Evolutionary conservation across 2,888 invertebrate genomes (phyloP).

Genomic region (Aleiodes alternator): DNA sequence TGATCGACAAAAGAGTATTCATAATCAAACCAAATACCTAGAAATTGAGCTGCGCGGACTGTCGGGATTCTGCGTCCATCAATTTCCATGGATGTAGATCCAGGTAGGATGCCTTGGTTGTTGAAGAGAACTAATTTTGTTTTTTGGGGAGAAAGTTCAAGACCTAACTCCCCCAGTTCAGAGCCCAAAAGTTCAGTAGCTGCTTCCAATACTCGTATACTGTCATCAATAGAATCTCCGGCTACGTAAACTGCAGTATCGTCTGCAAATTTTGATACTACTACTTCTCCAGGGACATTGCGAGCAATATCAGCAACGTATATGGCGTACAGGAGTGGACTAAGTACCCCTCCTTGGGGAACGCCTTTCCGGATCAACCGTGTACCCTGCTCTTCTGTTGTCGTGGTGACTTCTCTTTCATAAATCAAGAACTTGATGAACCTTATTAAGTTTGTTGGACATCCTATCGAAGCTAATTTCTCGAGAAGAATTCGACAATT

Average conservation of each 20-base stretch:
- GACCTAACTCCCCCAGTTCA: constrained; percentile 15
- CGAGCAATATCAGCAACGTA: constrained; percentile 35
- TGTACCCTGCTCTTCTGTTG: too few relatives aligned
- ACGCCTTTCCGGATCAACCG: constrained; percentile 46
- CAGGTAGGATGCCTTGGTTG: constrained; percentile 25
- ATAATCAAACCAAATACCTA: constrained; percentile 30
- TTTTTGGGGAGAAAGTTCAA: constrained; percentile 31
- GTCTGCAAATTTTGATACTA: constrained; percentile 46
- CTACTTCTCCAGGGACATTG: neutral
- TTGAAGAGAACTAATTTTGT: constrained; percentile 37
- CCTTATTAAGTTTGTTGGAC: neutral
- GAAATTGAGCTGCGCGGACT: neutral
- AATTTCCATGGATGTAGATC: neutral
- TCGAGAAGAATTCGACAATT: constrained; percentile 47
- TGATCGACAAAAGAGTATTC: constrained; percentile 34
- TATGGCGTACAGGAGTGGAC: constrained; percentile 21
- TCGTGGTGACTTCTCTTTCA: too few relatives aligned
- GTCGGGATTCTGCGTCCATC: neutral
- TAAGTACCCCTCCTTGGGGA: constrained; percentile 51
- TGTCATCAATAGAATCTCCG: neutral
- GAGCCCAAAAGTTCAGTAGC: neutral
- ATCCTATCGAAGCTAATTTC: constrained; percentile 26
- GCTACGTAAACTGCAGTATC: constrained; percentile 42
- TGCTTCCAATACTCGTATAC: constrained; percentile 23
- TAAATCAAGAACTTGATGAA: constrained; percentile 2